These are phyloP conservation scores for Cranoglanis bouderius DNA, from an alignment of 2,113 vertebrate species.

Conservation along the genomic window DNA sequence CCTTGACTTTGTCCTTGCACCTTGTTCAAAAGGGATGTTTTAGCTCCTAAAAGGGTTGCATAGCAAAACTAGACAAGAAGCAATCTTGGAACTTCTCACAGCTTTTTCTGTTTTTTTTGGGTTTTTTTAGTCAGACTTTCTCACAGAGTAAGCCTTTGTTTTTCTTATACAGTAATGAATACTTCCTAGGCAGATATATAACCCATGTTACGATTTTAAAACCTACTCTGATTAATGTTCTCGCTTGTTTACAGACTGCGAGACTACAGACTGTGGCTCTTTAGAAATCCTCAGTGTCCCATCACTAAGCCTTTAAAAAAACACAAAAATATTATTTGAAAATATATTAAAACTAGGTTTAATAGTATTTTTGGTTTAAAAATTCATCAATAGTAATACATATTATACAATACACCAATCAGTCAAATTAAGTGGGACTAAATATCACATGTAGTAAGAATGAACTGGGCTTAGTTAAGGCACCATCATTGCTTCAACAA, in stretches of 20 bases:
- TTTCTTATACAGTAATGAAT: constrained; percentile 8
- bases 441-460: background rate
- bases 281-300: background rate
- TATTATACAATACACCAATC: background rate
- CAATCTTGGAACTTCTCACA: background rate
- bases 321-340: background rate
- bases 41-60: constrained; percentile 52
- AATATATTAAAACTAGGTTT: background rate
- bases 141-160: constrained; percentile 34
- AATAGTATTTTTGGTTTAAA: background rate
- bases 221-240: background rate
- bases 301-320: background rate
- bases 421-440: too few species aligned
- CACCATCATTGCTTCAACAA: background rate
- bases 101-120: background rate
- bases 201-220: background rate
- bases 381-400: background rate
- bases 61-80: constrained; percentile 44
- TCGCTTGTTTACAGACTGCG: background rate
- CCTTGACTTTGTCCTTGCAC: constrained; percentile 15
- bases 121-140: background rate
- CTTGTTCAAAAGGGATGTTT: constrained; percentile 54
- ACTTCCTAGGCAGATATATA: constrained; percentile 17
- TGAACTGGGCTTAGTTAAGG: too few species aligned
- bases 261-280: background rate